Evolutionary conservation across 2,888 invertebrate species (phyloP).

Genomic region (Didymodactylos carnosus): DNA sequence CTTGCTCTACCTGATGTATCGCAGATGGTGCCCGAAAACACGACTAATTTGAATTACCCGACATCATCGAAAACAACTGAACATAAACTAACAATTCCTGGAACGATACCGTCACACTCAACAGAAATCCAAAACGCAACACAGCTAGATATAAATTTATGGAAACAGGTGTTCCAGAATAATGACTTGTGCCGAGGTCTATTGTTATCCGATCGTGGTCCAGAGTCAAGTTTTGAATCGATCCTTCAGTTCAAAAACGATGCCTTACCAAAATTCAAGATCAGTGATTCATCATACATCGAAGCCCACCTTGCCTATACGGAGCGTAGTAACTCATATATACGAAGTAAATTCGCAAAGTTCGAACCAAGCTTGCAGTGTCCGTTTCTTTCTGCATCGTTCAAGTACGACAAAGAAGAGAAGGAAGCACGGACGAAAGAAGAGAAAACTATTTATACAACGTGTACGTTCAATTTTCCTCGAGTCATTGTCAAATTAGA

Average conservation of each 20-base stretch:
- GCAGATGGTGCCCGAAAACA: no score
- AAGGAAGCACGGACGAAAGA: background rate
- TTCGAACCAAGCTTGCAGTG: background rate
- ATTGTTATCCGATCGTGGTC: background rate
- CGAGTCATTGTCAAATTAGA: background rate
- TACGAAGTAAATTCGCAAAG: background rate
- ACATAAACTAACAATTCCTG: no score
- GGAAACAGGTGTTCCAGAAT: background rate
- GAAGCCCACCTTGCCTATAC: background rate
- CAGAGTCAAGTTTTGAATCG: background rate
- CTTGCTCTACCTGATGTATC: no score
- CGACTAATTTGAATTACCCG: no score
- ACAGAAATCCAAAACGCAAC: background rate
- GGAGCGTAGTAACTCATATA: background rate
- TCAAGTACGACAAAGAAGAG: background rate
- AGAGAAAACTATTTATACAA: background rate
- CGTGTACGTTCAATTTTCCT: background rate
- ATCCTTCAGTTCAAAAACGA: background rate
- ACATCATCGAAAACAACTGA: no score
- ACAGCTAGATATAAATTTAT: background rate
- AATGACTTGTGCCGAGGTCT: background rate
- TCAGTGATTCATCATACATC: background rate
- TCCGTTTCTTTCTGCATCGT: background rate
- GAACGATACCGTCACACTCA: no score
- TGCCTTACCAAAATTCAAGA: background rate